Base-by-base conservation (phyloP, 2,888 invertebrate species). In the Drosophila fungiperda region DNA sequence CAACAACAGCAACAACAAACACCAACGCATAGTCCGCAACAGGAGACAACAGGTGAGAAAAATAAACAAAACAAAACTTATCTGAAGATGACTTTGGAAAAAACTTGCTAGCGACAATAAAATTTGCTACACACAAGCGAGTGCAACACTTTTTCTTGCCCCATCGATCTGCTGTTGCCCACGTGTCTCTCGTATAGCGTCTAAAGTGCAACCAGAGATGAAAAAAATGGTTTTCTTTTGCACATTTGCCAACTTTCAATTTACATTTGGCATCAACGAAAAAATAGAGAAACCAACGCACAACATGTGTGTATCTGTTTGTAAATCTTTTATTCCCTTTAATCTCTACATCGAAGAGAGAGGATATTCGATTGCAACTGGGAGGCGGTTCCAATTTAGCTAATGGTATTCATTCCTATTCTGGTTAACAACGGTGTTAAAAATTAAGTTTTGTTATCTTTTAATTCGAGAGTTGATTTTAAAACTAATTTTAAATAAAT, bases 241-340 rank as follows among this genome's bases (percentile, higher is more conserved):
- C 76, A 82, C 84, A 76, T 76, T 87, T 87, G 85, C 89, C 81
- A 89, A 89, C 78, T 74, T 84, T 83, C 85, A 88, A 86, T 88
- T 85, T 85, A 73, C 89, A 83, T 86, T 88, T 81, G 76, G 69
- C 72, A 71, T 77, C 38, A 68, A 63, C 70, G 6, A 53, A 23
- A 23, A 72, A 59, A 36, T 8, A 49, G 5, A 58, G 68, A 67
- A 55, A 63, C 33, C 73, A 79, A 70, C 69, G 63, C 52, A 73
- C 32, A 63, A 60, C 76, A 70, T 65, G 55, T 49, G 36, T 48
- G 59, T 50, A 50, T 72, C 57, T 76, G 45, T 49, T 32, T 36
- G 38, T 33, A 57, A 49, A 40, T 50, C 35, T 29, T 12, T 17
- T 17, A 63, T 71, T 71, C 75, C 78, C 78, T 75, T 17, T 15